Evolutionary conservation across 2,888 invertebrate genomes (phyloP), one percentile per base, ranked within the genome.

Genomic region (Diplazon laetatorius): DNA sequence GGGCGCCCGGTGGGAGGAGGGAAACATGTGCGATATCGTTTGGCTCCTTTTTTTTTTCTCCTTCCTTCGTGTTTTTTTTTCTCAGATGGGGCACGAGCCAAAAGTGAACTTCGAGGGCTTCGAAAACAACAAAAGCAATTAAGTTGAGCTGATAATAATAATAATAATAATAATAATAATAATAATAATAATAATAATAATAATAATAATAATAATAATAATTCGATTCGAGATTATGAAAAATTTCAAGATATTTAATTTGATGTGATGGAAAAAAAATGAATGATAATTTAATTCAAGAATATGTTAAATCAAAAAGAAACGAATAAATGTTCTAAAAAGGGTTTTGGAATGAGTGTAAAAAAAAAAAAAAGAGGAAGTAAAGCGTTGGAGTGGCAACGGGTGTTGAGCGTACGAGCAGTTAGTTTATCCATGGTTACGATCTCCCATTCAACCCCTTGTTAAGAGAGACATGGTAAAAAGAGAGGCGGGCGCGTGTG

Each of bases 21-120:
- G 48, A 69, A 80, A 81, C 82, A 82, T 82, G 82, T 82, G 82
- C 81, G 62, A 80, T 82, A 74, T 72, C 68, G 72, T 42, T 65
- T 37, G 70, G 52, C 48, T 69, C 48, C 63, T 63, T 62, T 70
- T 63, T 68, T 76, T 42, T 77, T 70, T 52, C 44, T 37, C 74
- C 63, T 48, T 55, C 70, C n/a, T 65, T 18, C n/a, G n/a, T n/a
- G n/a, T n/a, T n/a, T 48, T 75, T 37, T 42, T 70, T 59, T 70
- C 30, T 20, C n/a, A 20, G 42, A 42, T 55, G 69, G 18, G 35
- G 50, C 46, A 37, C 44, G 37, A 72, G 66, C 50, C 59, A 37
- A 35, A 22, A 35, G 63, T 66, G 50, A 60, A 70, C 52, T 25
- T 20, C 22, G 35, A 66, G 22, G 44, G 16, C 12, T 60, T 39